phyloP scores from a whole-genome alignment of 35 echinoderm and acorn worm species.

The Stichopus chloronotus region DNA sequence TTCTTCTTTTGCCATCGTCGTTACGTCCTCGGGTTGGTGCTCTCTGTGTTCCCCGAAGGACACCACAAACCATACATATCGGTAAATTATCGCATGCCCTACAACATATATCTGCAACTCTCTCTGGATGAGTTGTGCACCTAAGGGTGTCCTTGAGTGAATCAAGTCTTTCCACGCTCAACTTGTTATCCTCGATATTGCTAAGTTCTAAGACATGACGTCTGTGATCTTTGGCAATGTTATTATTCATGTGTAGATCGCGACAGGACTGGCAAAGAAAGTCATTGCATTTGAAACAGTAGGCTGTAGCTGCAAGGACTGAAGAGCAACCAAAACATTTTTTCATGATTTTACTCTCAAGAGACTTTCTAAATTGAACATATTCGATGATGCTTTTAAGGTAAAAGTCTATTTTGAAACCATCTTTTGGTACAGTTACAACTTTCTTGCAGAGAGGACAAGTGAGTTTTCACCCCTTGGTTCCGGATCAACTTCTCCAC shows the following conservation, averaged over 20 bases:
- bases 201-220: neutral
- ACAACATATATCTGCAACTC: conserved; percentile 20
- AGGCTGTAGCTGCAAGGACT: neutral
- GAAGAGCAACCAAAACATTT: conserved; percentile 2
- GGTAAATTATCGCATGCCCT: neutral
- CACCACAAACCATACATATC: conserved; percentile 14
- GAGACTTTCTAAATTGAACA: neutral
- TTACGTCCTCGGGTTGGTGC: neutral
- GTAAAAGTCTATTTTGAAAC: conserved; percentile 27
- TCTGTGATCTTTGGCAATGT: conserved; percentile 7
- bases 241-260: neutral
- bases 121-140: conserved; percentile 4
- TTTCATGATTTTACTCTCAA: neutral
- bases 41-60: conserved; percentile 3
- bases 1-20: neutral
- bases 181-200: neutral
- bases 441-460: neutral
- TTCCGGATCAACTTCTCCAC: neutral
- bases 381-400: conserved; percentile 33
- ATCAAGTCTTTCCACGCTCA: neutral
- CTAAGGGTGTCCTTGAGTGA: neutral
- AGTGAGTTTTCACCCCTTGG: neutral
- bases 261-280: conserved; percentile 1
- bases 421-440: neutral
- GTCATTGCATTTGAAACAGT: conserved; percentile 23